Base-by-base conservation (phyloP, 2,797 vertebrate species). In the Pogoniulus pusillus region DNA sequence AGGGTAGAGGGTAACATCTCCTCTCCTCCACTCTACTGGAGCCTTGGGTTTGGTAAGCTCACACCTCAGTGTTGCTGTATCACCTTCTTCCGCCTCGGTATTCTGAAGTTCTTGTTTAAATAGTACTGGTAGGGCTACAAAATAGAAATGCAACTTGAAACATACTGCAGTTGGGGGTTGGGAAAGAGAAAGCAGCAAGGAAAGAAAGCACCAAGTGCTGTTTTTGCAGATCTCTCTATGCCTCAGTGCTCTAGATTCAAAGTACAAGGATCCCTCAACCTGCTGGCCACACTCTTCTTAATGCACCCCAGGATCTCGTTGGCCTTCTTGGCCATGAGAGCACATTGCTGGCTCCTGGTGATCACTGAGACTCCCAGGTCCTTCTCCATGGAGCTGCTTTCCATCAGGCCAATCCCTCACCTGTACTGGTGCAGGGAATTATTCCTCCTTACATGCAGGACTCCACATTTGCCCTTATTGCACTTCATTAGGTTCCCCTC, bases 21-120 rank as follows among this genome's bases (percentile, higher is more conserved):
- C 98, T 95, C 98, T 99, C 89, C 94, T 98, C 99, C 98, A 99
- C 91, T 98, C 98, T 90, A 99, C 96, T 2, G 95, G 86, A 87
- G 95, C 95, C 5, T 82, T 94, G 3, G 95, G 55, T 93, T 97
- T 98, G 70, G 98, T 98, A 66, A 99, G 97, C 93, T 98, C 97
- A 85, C 98, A 99, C 66, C 79, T 83, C 86, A 99, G 95, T 2
- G 66, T 96, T 5, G 97, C 98, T 2, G 96, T 98, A 26, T 95
- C 85, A 3, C 98, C 98, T 83, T 99, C 98, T 14, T 97, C 96
- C 30, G 96, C 97, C 39, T 95, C 97, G 4, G 97, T 97, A 82
- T 97, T 94, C 96, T 98, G 96, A 76, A 99, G 97, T 34, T 98
- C 98, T 95, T 80, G 96, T 22, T 96, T 98, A 95, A 99, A 99